Conservation (phyloP, 2,113 vertebrate species). For the Rhynchopsitta pachyrhyncha region DNA sequence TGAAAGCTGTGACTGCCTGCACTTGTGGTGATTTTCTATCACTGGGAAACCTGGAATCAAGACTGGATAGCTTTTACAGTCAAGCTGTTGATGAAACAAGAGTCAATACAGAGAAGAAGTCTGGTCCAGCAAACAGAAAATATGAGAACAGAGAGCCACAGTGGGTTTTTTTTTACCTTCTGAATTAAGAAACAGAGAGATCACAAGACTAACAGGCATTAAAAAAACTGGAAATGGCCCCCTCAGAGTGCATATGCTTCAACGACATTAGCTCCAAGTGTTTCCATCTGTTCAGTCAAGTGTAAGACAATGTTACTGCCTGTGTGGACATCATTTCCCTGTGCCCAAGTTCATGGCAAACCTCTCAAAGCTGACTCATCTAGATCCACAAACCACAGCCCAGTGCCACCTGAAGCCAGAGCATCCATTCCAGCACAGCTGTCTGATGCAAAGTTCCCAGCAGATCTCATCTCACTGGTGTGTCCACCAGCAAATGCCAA, state of each 20-base stretch:
- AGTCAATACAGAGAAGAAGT: not conserved
- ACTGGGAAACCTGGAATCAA: slow-evolving; percentile 13
- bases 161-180: not conserved
- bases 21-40: not conserved
- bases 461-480: rapidly evolving
- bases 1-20: not conserved
- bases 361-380: not conserved
- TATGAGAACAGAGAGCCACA: not conserved
- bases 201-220: not conserved
- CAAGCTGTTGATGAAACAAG: slow-evolving; percentile 12
- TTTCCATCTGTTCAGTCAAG: not conserved
- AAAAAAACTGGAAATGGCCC: not conserved
- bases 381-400: not conserved
- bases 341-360: not conserved
- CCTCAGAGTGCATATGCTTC: not conserved
- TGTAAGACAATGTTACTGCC: not conserved
- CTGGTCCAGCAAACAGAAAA: not conserved
- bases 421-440: not conserved
- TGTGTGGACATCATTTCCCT: not conserved
- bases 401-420: not conserved
- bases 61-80: not conserved
- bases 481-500: not conserved
- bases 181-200: not conserved
- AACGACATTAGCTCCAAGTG: not conserved
- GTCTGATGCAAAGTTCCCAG: not conserved